Base-by-base conservation (phyloP, 2,113 vertebrate species). In the Clinocottus analis region DNA sequence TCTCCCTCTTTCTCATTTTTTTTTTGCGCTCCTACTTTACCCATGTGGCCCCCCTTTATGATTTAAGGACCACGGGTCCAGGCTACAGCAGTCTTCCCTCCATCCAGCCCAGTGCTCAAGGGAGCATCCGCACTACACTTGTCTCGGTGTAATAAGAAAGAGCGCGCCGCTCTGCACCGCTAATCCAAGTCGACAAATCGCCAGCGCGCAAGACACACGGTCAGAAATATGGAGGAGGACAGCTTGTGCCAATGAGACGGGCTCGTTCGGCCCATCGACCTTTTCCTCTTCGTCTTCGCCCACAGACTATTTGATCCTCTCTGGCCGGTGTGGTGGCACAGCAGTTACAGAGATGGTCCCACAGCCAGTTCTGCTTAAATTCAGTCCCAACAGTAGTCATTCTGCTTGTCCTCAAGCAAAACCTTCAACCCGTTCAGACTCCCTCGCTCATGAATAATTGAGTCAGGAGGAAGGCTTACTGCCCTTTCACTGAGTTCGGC, bases 41-140 rank as follows among this genome's bases (percentile, higher is more conserved):
- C 84, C 86, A 70, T 88, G 91, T 79, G 87, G 77, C 87, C 68
- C 68, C 82, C n/a, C n/a, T n/a, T 89, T 84, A 89, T 86, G 87
- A 91, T 90, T 91, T 88, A 92, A 90, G 79, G 83, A 89, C 67
- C 88, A 85, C 67, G 64, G 75, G 82, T 68, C 64, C 45, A 43
- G 64, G 64, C 85, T 84, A 35, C 49, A 60, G 67, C 53, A 58
- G 63, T 75, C 65, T 75, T 70, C 80, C 23, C 63, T 78, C 39
- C 43, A 55, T 66, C 58, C 47, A 55, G 41, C 79, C 56, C 72
- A 66, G 37, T 70, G 70, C 90, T 80, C 80, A 62, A 43, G 84
- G 71, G 85, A 90, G 65, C 60, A 43, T 87, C 85, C 68, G 81
- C 51, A 49, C 73, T 65, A 62, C 62, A 79, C 76, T 86, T 86